Evolutionary conservation across 2,113 vertebrate genomes (phyloP).

Genomic region (Lamprologus speciosus): DNA sequence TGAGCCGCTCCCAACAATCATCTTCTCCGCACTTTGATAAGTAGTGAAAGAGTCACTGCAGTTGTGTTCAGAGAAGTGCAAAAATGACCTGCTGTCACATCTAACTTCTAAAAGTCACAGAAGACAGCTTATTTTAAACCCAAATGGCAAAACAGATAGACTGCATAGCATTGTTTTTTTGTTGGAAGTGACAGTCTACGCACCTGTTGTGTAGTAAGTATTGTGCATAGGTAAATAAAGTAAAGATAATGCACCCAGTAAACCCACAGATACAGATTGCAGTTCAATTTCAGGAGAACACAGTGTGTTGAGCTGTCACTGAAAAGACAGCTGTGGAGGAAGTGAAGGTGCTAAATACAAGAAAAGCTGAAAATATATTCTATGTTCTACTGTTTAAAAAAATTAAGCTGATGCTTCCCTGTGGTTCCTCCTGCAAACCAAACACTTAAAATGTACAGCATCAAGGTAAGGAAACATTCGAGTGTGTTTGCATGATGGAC

Average conservation of each 20-base stretch:
- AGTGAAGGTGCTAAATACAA: background rate
- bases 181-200: background rate
- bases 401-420: background rate
- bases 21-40: slow-evolving; percentile 2
- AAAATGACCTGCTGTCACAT: slow-evolving; percentile 13
- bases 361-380: background rate
- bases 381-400: background rate
- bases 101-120: background rate
- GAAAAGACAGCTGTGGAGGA: background rate
- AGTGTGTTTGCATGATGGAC: background rate
- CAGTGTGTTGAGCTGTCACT: background rate
- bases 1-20: background rate
- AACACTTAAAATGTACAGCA: background rate
- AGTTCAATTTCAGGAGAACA: background rate
- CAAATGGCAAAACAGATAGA: background rate
- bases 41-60: background rate
- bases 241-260: background rate
- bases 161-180: background rate
- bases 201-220: background rate
- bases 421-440: background rate
- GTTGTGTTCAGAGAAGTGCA: slow-evolving; percentile 12
- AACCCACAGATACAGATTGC: background rate
- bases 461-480: background rate
- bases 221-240: background rate
- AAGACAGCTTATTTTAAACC: background rate